Evolutionary conservation across 2,888 invertebrate genomes (phyloP).

Genomic region (Timandra comae): DNA sequence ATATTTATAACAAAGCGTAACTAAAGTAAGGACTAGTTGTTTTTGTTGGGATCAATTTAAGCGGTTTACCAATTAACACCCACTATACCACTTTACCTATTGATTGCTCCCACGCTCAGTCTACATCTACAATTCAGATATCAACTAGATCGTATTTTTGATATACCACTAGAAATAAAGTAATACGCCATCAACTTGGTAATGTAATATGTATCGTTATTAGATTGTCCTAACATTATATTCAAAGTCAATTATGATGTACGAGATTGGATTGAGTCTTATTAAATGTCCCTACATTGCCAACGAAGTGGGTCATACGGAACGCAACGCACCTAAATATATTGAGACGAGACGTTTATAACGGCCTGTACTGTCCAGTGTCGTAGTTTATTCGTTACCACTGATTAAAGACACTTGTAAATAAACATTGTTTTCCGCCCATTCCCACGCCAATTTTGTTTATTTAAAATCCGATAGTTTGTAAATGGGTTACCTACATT

Average conservation of each 20-base stretch:
- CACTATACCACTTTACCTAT: conserved; percentile 26
- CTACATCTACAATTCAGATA: conserved; percentile 31
- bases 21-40: too few relatives aligned
- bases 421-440: conserved; percentile 11
- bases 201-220: too few relatives aligned
- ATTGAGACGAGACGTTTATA: conserved; percentile 42
- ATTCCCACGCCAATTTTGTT: conserved; percentile 5
- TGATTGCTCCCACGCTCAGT: conserved; percentile 31
- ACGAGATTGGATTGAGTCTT: too few relatives aligned
- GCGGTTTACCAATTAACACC: conserved; percentile 40
- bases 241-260: too few relatives aligned
- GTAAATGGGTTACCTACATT: conserved; percentile 3
- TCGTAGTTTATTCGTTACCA: conserved; percentile 25
- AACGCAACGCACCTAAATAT: conserved; percentile 57
- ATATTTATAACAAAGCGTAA: too few relatives aligned
- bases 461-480: conserved; percentile 3
- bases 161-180: too few relatives aligned
- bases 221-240: too few relatives aligned
- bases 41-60: conserved; percentile 30
- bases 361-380: conserved; percentile 10
- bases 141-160: conserved; percentile 36
- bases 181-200: too few relatives aligned
- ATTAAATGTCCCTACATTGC: too few relatives aligned
- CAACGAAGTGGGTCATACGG: conserved; percentile 54
- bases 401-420: conserved; percentile 16